Conservation (phyloP, 2,797 vertebrate genomes). For the Australoheros facetus region DNA sequence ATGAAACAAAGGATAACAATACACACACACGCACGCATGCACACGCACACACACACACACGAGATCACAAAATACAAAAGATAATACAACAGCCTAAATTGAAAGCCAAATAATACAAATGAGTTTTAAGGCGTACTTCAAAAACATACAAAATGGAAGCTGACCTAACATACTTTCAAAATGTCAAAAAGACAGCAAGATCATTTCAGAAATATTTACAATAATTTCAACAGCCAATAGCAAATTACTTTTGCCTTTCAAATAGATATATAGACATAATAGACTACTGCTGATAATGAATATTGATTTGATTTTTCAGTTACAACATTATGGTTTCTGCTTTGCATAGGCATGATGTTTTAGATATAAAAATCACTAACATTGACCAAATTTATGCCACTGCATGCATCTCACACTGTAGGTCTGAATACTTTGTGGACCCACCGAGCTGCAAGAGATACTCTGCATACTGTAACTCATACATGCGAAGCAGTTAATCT, state of each 20-base stretch:
- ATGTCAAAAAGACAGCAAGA: not conserved
- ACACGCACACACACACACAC: no score
- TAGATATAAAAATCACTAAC: not conserved
- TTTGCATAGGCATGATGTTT: not conserved
- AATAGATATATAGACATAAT: no score
- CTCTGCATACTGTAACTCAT: constrained; percentile 4
- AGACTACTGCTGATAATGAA: not conserved
- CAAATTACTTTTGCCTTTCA: not conserved
- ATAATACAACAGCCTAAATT: no score
- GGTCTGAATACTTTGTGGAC: not conserved
- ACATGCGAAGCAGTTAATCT: not conserved
- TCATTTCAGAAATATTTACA: not conserved
- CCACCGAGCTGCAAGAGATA: not conserved
- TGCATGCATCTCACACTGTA: not conserved
- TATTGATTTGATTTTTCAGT: not conserved
- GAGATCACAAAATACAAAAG: no score
- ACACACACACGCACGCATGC: no score
- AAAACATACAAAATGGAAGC: no score
- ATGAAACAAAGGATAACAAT: no score
- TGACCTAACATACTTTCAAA: constrained; percentile 1
- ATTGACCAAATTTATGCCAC: not conserved
- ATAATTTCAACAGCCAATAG: not conserved
- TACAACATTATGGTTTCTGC: not conserved
- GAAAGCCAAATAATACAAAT: no score
- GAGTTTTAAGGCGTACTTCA: no score